Conservation (phyloP, 2,113 vertebrate species). For the Mystacornis crossleyi region DNA sequence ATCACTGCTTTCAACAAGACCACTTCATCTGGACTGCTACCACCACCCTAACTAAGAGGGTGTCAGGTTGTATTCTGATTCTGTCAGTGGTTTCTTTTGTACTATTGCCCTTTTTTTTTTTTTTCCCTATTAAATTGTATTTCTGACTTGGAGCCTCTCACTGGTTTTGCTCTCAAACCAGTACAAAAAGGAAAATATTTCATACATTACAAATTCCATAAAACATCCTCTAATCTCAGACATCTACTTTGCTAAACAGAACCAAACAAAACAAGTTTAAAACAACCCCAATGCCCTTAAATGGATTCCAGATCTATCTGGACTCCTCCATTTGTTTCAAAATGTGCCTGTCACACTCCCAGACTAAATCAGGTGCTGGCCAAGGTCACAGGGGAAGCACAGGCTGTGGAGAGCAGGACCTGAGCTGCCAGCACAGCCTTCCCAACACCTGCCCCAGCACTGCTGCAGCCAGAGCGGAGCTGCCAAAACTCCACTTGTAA, state of each 20-base stretch:
- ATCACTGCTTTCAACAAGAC: too few species aligned
- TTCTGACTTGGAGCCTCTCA: too few species aligned
- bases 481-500: not conserved
- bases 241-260: not conserved
- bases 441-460: not conserved
- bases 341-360: fast-evolving
- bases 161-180: too few species aligned
- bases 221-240: not conserved
- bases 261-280: not conserved
- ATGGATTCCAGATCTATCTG: not conserved
- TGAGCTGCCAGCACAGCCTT: not conserved
- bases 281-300: not conserved
- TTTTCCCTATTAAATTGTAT: too few species aligned
- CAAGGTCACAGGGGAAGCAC: not conserved
- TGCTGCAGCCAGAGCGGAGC: not conserved
- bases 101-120: too few species aligned
- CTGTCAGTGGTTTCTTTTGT: too few species aligned
- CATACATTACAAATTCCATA: not conserved
- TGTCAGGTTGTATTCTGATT: too few species aligned
- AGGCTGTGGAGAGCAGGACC: not conserved
- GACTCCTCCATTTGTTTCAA: not conserved
- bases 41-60: too few species aligned
- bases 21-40: too few species aligned
- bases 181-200: not conserved
- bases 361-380: fast-evolving